These are phyloP conservation scores for Lepeophtheirus nordmannii DNA, from an alignment of 2,888 invertebrate genomes.

Conservation along the genomic window DNA sequence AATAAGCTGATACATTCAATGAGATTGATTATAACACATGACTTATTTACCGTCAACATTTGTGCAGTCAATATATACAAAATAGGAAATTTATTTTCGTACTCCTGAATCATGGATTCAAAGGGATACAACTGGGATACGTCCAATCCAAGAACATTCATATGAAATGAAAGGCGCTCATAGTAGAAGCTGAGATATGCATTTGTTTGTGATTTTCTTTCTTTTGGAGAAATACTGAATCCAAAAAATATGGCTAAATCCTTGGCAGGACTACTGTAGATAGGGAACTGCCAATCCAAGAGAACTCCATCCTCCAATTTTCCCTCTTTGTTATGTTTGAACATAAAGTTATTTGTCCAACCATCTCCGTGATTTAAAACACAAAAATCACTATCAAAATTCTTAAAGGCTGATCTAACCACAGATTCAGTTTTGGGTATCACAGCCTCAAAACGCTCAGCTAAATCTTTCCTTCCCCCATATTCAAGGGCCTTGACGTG, in stretches of 20 bases:
- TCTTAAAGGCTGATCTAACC: no score
- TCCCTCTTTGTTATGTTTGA: neutral
- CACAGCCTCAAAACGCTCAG: neutral
- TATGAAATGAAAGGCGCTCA: neutral
- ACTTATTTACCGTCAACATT: neutral
- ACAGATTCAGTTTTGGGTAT: no score
- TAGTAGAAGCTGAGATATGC: neutral
- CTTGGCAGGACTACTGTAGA: neutral
- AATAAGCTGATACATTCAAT: no score
- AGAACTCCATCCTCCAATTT: neutral
- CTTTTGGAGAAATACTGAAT: neutral
- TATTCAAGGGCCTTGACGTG: neutral
- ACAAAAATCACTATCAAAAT: no score
- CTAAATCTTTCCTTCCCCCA: neutral
- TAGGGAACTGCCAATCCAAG: neutral
- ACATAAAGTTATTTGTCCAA: constrained; percentile 2
- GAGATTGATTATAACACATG: no score
- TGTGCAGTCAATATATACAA: neutral
- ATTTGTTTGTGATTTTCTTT: neutral
- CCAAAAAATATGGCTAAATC: neutral
- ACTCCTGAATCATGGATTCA: neutral
- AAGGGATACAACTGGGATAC: neutral
- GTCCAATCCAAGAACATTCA: neutral
- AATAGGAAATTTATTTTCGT: neutral
- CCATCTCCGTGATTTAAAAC: neutral